Evolutionary conservation across 2,888 invertebrate genomes (phyloP), one percentile per base, ranked within the genome.

Genomic region (Dioctria linearis): DNA sequence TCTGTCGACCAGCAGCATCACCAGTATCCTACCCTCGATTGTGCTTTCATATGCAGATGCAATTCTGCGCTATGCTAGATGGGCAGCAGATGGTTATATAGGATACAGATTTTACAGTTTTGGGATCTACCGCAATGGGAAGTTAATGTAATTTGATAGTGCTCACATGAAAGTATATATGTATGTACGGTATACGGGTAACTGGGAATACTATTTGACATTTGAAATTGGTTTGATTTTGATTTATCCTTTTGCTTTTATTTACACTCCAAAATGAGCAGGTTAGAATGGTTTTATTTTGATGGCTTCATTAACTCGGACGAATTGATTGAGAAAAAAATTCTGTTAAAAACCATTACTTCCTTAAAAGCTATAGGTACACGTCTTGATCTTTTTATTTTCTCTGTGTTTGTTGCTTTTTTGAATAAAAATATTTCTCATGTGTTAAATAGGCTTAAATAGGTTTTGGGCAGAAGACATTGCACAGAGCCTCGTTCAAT

Each of bases 101-200:
- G 43, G 25, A 59, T 75, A 42, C 73, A 75, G 73, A 75, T 57
- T 57, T 59, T 25, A 40, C 57, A 46, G 63, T 61, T 63, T 63
- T 61, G 37, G 37, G 46, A 63, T 11, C 25, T 57, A 42, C 76
- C 76, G 76, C 76, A 76, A 63, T 76, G 63, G 76, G 71, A 46
- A 76, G 61, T 76, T 61, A 76, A 76, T 39, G 61, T 76, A 63
- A 63, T 76, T 63, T 76, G 63, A 63, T 76, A 76, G 63, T 63
- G 61, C 42, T 63, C 63, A 39, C 59, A 57, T 54, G 43, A 54
- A 25, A 39, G 25, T 73, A 25, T 57, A 73, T 57, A 57, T 73
- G 73, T 51, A 54, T 37, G 11, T n/a, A n/a, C n/a, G 42, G 59
- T 8, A 54, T 9, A 49, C 37, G 57, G 11, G 42, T 39, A 73